Evolutionary conservation across 1,140 invertebrate genomes (phyloP), one percentile per base, ranked within the genome.

Genomic region (Drosophila pruinosa): DNA sequence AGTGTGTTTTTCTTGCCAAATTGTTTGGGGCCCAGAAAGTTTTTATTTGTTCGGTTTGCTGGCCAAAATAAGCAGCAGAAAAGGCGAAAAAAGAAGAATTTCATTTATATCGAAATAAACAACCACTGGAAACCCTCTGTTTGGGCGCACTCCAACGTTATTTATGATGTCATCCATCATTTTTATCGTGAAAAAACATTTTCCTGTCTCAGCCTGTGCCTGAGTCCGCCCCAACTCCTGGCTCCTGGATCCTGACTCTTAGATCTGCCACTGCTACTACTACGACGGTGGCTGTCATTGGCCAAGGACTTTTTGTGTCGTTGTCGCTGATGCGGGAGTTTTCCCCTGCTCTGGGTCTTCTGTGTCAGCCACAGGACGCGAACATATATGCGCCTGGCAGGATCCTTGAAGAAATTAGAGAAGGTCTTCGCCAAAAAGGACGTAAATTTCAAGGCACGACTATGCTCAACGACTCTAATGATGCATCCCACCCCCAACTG

Each of bases 181-280:
- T 90, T 90, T 90, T 90, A 90, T 90, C 89, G 89, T 88, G 75
- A 90, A 90, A 90, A 86, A 89, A 90, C 85, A 85, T 90, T 90
- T 90, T 90, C 89, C 89, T 90, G 89, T 90, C 89, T 89, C 85
- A 89, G 72, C 75, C 73, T 85, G 72, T 58, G 72, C 70, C 68
- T 76, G 80, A 73, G 75, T 53, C 79, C 48, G 39, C 34, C 71
- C 65, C 79, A 72, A 56, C 48, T 62, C 63, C 61, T 50, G 34
- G 19, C 53, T 61, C 52, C 67, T 24, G 68, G 39, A 39, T 31
- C 22, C 39, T 26, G 56, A 12, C 39, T 58, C 56, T 58, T 39
- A 6, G 53, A 39, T 57, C 38, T 41, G 36, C 39, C 31, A 7
- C 41, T 21, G 61, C 48, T 31, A 15, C 62, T 56, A 64, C 64